Evolutionary conservation across 2,888 invertebrate genomes (phyloP).

Genomic region (Folsomia candida): DNA sequence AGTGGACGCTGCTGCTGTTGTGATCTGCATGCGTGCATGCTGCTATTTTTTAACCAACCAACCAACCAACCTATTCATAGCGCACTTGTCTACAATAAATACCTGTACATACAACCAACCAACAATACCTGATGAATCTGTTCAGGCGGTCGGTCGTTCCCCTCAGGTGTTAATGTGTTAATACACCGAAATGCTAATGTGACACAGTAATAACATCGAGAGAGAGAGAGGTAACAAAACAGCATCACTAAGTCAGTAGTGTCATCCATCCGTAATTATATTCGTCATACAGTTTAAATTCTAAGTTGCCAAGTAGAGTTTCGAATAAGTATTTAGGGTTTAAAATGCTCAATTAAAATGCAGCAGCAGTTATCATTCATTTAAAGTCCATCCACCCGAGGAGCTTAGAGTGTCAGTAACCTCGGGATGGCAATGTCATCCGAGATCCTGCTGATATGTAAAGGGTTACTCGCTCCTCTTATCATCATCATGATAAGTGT

Average conservation of each 20-base stretch:
- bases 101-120: no score
- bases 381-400: not conserved
- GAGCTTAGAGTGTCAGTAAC: not conserved
- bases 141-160: not conserved
- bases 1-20: not conserved
- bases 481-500: no score
- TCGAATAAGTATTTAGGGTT: not conserved
- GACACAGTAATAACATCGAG: not conserved
- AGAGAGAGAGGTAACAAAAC: not conserved
- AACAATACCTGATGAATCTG: no score
- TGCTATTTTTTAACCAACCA: no score
- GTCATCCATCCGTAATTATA: not conserved
- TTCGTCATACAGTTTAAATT: no score
- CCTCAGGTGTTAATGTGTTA: not conserved
- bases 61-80: not conserved
- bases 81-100: not conserved
- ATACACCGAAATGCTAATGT: slow-evolving; percentile 2
- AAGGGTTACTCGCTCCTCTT: no score
- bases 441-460: not conserved
- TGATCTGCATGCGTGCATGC: no score
- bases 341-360: not conserved
- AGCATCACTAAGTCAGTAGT: not conserved
- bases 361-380: not conserved
- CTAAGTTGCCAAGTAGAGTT: not conserved
- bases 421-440: not conserved